Evolutionary conservation across 2,797 vertebrate species (phyloP).

Genomic region (Hylomyscus alleni): DNA sequence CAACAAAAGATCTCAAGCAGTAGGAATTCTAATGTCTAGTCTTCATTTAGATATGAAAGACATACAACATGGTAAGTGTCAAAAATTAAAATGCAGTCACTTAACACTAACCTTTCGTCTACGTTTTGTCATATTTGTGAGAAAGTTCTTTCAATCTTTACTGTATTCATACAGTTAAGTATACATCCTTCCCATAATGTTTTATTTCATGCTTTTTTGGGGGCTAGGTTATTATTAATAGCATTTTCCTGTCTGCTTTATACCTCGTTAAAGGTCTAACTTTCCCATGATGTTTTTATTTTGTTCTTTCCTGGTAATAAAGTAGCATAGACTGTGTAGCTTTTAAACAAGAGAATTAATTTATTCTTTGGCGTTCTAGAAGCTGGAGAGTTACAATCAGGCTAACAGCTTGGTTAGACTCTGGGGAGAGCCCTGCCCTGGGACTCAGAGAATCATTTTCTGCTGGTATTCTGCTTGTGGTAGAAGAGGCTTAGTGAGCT

Average conservation of each 20-base stretch:
- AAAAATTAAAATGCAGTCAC: background rate
- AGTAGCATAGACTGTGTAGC: background rate
- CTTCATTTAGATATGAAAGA: slow-evolving; percentile 99
- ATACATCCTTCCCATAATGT: background rate
- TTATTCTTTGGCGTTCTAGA: background rate
- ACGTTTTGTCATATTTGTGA: background rate
- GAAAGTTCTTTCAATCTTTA: background rate
- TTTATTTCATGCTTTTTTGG: background rate
- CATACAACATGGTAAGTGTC: slow-evolving; percentile 95
- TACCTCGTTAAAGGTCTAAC: background rate
- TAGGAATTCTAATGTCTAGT: slow-evolving; percentile 99
- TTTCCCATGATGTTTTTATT: background rate
- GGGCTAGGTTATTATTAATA: background rate
- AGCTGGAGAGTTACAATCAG: background rate
- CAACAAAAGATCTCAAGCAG: slow-evolving; percentile 99
- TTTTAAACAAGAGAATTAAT: background rate
- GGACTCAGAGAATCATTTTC: background rate
- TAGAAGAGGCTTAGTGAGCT: background rate
- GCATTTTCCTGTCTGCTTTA: background rate
- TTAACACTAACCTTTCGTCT: background rate
- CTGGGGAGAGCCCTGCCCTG: too few species aligned
- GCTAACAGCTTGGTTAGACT: background rate
- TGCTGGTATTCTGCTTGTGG: background rate
- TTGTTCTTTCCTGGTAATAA: background rate
- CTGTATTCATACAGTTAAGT: background rate